phyloP scores from a whole-genome alignment of 2,113 vertebrate genomes.

The Monopterus albus region DNA sequence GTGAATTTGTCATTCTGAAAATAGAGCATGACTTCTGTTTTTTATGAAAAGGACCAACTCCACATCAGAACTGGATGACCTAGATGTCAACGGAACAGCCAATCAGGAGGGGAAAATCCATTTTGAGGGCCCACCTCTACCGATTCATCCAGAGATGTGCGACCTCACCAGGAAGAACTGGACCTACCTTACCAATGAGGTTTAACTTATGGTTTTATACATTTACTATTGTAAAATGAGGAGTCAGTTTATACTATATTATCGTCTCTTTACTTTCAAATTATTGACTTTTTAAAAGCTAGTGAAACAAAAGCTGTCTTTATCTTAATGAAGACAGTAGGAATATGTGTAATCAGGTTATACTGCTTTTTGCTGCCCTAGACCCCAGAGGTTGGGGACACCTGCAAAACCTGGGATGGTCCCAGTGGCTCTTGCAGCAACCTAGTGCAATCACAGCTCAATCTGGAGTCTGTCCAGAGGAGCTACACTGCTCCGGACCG shows the following conservation, averaged over 20 bases:
- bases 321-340: background rate
- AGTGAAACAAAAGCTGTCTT: background rate
- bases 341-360: background rate
- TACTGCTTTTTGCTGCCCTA: background rate
- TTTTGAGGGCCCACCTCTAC: conserved; percentile 65
- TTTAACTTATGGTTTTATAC: background rate
- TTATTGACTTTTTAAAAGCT: background rate
- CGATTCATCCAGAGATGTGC: conserved; percentile 67
- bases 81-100: conserved; percentile 70
- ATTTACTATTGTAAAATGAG: background rate
- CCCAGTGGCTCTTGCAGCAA: conserved; percentile 76
- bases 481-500: conserved; percentile 95
- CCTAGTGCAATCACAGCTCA: conserved; percentile 76
- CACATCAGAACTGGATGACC: conserved; percentile 86
- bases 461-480: conserved; percentile 88
- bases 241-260: background rate
- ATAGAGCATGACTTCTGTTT: conserved; percentile 3
- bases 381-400: conserved; percentile 70
- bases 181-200: conserved; percentile 85
- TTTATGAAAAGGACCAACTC: conserved; percentile 86
- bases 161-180: conserved; percentile 83
- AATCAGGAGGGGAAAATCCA: conserved; percentile 69
- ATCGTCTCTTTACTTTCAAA: background rate
- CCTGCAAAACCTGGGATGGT: conserved; percentile 89
- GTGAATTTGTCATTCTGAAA: conserved; percentile 3